Conservation (phyloP, 2,797 vertebrate genomes). For the Gymnocypris eckloni region DNA sequence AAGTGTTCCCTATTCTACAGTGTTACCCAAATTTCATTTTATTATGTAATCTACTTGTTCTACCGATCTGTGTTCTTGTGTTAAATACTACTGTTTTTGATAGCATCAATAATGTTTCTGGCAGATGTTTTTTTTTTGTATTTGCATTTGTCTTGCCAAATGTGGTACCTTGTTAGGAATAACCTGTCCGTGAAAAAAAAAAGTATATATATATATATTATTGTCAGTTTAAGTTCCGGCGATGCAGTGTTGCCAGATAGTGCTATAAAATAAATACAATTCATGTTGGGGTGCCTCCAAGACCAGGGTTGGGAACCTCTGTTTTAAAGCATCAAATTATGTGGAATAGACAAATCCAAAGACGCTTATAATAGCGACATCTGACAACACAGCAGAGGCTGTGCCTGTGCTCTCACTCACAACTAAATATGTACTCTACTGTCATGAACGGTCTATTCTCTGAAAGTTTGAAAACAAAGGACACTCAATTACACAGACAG, state of each 20-base stretch:
- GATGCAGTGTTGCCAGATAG: background rate
- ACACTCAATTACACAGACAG: conserved; percentile 29
- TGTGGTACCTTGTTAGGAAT: background rate
- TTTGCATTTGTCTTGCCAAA: no score
- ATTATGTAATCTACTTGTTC: no score
- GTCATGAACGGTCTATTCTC: background rate
- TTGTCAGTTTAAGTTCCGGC: background rate
- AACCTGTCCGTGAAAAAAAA: background rate
- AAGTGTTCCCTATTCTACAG: no score
- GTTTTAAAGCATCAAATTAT: background rate
- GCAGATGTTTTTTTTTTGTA: no score
- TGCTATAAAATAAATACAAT: background rate
- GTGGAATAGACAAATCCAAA: background rate
- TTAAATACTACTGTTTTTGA: no score
- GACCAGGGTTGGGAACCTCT: no score
- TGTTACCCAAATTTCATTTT: no score
- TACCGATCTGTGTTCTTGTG: no score
- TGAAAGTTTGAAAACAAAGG: conserved; percentile 20
- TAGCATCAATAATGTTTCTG: no score
- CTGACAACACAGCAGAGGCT: background rate
- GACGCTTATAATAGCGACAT: background rate
- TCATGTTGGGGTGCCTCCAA: no score
- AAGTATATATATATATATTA: no score
- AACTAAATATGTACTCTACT: background rate
- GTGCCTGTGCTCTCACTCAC: background rate